Conservation (phyloP, 2,797 vertebrate species). For the Pteropus rufus region DNA sequence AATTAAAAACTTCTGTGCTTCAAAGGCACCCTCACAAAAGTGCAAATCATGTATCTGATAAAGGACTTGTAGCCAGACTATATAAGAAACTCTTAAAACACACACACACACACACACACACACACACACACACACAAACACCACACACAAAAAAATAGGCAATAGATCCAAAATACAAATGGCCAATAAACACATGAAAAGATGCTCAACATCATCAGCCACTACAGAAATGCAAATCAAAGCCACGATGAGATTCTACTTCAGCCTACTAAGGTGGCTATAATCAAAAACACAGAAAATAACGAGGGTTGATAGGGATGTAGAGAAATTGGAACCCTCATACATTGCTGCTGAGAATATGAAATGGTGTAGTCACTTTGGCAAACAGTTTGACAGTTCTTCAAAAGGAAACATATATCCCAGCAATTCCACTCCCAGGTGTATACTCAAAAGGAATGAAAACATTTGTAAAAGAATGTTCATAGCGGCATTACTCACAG, state of each 20-base stretch:
- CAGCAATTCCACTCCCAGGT: neutral
- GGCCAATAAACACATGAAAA: neutral
- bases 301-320: neutral
- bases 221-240: neutral
- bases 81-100: neutral
- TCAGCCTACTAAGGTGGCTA: neutral
- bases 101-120: neutral
- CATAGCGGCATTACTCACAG: neutral
- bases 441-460: neutral
- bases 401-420: neutral
- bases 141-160: neutral
- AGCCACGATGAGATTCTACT: neutral
- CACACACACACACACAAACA: neutral
- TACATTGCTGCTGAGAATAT: neutral
- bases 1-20: neutral
- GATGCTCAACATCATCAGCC: neutral
- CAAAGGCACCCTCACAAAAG: neutral
- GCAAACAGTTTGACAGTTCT: neutral
- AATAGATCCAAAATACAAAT: neutral
- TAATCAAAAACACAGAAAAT: neutral
- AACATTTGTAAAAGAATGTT: neutral
- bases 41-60: neutral
- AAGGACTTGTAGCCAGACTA: neutral
- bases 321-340: neutral
- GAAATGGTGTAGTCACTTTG: neutral